Conservation (phyloP, 2,113 vertebrate species). For the Seriola aureovittata region DNA sequence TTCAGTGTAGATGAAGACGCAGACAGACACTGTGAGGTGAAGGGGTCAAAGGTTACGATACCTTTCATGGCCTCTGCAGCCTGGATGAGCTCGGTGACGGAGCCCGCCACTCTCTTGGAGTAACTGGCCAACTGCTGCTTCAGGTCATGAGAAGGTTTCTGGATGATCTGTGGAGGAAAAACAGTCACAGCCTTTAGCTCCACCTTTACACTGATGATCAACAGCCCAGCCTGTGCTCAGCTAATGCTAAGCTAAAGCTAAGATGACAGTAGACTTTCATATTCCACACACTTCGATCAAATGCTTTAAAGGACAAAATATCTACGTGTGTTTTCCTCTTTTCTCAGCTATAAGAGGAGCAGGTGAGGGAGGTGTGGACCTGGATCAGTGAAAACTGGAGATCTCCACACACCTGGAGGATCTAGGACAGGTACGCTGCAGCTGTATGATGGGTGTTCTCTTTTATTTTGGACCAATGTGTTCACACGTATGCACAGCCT, state of each 20-base stretch:
- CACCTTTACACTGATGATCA: background rate
- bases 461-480: too few relatives aligned
- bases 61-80: constrained; percentile 99
- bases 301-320: too few relatives aligned
- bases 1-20: background rate
- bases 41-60: constrained; percentile 57
- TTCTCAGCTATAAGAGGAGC: too few relatives aligned
- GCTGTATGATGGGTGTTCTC: too few relatives aligned
- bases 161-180: constrained; percentile 88
- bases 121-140: constrained; percentile 94
- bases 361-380: too few relatives aligned
- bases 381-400: too few relatives aligned
- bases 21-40: background rate
- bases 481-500: too few relatives aligned
- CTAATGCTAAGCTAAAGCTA: background rate
- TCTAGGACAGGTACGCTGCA: too few relatives aligned
- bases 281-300: background rate
- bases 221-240: too few relatives aligned
- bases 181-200: background rate
- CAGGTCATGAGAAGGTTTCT: constrained; percentile 93
- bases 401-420: too few relatives aligned
- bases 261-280: background rate
- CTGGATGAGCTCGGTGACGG: constrained; percentile 97
- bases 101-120: constrained; percentile 96
- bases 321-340: too few relatives aligned